phyloP scores from a whole-genome alignment of 1,140 invertebrate genomes.

The Maconellicoccus hirsutus region DNA sequence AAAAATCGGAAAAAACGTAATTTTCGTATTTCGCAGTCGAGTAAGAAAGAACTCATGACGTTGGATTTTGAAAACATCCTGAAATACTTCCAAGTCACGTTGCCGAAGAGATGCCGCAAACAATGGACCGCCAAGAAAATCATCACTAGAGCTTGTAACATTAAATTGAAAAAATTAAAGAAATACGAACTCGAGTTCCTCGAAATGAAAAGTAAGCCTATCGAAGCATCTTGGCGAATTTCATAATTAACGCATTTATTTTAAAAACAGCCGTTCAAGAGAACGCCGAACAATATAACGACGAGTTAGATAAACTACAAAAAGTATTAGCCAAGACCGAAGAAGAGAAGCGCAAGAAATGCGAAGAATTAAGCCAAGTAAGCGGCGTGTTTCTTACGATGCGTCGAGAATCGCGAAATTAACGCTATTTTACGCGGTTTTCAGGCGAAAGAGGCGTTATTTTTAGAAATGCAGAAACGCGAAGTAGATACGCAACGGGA shows the following conservation, averaged over 20 bases:
- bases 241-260: not conserved
- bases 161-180: slow-evolving; percentile 88
- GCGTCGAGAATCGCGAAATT: no score
- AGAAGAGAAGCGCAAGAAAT: slow-evolving; percentile 57
- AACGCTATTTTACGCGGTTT: no score
- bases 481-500: slow-evolving; percentile 59
- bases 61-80: slow-evolving; percentile 92
- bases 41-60: slow-evolving; percentile 82
- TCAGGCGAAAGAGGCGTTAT: slow-evolving; percentile 72
- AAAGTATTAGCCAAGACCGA: slow-evolving; percentile 58
- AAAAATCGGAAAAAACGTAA: not conserved
- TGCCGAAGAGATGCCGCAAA: slow-evolving; percentile 90
- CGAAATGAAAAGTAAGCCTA: slow-evolving; percentile 55
- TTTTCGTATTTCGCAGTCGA: slow-evolving; percentile 44
- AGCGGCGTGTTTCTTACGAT: no score
- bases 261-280: slow-evolving; percentile 51
- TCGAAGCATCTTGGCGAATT: not conserved
- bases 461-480: slow-evolving; percentile 62
- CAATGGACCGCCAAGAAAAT: slow-evolving; percentile 79
- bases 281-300: slow-evolving; percentile 61
- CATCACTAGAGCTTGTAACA: slow-evolving; percentile 75
- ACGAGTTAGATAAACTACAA: slow-evolving; percentile 65
- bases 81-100: slow-evolving; percentile 83
- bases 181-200: slow-evolving; percentile 93
- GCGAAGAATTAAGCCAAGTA: slow-evolving; percentile 12